Conservation (phyloP, 2,797 vertebrate genomes). For the Basileuterus tristriatus region DNA sequence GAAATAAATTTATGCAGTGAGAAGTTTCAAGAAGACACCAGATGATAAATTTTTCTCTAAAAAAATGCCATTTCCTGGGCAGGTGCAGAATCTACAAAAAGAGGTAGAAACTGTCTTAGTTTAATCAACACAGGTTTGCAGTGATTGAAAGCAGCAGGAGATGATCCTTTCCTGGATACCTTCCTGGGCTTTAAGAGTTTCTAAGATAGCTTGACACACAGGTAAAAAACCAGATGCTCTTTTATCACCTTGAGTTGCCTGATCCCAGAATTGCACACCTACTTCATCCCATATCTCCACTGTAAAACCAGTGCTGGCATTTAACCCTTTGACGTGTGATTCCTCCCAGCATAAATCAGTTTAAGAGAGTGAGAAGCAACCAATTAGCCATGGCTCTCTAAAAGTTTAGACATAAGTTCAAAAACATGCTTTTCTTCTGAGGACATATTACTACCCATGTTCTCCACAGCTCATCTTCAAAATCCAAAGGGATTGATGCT, state of each 20-base stretch:
- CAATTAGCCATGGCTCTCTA: fast-evolving
- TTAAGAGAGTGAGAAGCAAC: neutral
- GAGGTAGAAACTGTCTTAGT: neutral
- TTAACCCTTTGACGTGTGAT: neutral
- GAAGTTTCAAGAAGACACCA: neutral
- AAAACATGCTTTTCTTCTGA: neutral
- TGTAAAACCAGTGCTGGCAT: neutral
- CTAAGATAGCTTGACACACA: neutral
- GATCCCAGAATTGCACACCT: neutral
- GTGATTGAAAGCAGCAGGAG: neutral
- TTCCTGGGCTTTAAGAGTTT: neutral
- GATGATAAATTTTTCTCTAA: neutral
- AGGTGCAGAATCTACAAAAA: neutral
- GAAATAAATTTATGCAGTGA: neutral
- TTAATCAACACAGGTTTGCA: neutral
- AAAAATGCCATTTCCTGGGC: neutral
- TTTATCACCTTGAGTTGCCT: neutral
- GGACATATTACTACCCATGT: neutral
- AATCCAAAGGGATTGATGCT: neutral
- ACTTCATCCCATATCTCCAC: neutral
- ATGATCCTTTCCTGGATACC: fast-evolving
- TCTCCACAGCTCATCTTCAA: neutral
- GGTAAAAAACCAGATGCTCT: neutral
- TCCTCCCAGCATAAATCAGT: fast-evolving
- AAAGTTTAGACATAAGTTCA: neutral